Percentiles rank a stretch among this genome's conserved stretches.
These are phyloP conservation scores for Taenioides sp. DNA, from an alignment of 2,797 vertebrate genomes.

Conservation along the genomic window DNA sequence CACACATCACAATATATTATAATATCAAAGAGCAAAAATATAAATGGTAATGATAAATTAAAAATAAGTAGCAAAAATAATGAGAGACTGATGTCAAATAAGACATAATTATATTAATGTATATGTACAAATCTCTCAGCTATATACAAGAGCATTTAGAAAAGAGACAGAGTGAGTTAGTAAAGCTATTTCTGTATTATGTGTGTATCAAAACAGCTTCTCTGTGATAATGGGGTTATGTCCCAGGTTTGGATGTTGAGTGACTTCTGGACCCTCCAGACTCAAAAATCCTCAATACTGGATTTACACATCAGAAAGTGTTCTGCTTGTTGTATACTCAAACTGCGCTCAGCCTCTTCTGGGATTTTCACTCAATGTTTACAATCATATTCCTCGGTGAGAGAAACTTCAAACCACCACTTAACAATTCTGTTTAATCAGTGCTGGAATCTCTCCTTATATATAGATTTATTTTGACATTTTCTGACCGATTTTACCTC, in stretches of 20 bases:
- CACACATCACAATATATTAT: too few species aligned
- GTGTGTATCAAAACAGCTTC: background rate
- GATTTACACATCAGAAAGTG: constrained; percentile 74
- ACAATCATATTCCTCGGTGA: constrained; percentile 83
- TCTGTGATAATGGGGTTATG: background rate
- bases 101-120: too few species aligned
- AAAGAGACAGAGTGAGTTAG: background rate
- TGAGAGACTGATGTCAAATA: too few species aligned
- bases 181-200: background rate
- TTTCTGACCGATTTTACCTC: constrained; percentile 75
- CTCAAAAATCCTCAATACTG: constrained; percentile 55
- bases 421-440: constrained; percentile 87
- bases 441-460: constrained; percentile 78
- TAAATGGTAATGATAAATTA: too few species aligned
- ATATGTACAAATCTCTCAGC: too few species aligned
- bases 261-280: constrained; percentile 59
- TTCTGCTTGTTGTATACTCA: constrained; percentile 69
- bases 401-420: constrained; percentile 80
- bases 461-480: constrained; percentile 83
- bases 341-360: constrained; percentile 57
- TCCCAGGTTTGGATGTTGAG: constrained; percentile 30
- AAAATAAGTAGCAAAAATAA: too few species aligned
- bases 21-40: too few species aligned
- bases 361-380: constrained; percentile 80
- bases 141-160: too few species aligned